A percentile compares a stretch with the other conserved stretches of the same genome.
These are phyloP conservation scores for Apostichopus japonicus DNA, from an alignment of 35 echinoderm and acorn worm species.

Conservation along the genomic window DNA sequence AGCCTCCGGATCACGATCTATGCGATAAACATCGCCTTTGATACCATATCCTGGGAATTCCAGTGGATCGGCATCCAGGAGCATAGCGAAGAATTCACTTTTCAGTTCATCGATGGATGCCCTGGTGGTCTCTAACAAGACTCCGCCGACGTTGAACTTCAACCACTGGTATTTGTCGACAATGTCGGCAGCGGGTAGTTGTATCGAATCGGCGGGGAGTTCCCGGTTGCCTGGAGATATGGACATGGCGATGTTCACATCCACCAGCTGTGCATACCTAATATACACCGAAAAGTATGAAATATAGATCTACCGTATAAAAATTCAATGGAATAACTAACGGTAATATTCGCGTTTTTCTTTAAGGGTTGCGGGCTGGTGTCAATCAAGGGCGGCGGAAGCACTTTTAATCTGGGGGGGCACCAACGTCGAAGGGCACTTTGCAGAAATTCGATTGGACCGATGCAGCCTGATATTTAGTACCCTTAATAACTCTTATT, in stretches of 20 bases:
- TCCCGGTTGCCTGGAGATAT: conserved; percentile 47
- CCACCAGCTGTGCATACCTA: not conserved
- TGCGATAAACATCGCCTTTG: conserved; percentile 63
- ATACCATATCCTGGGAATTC: not conserved
- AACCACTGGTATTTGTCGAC: conserved; percentile 70
- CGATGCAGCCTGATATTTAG: too few species aligned
- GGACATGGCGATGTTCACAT: not conserved
- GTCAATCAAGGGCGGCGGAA: too few species aligned
- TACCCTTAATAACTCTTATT: too few species aligned
- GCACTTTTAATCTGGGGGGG: too few species aligned
- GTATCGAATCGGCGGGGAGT: conserved; percentile 68
- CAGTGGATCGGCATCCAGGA: conserved; percentile 46
- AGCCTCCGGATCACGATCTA: conserved; percentile 77
- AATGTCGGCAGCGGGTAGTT: conserved; percentile 65
- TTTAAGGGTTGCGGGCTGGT: too few species aligned
- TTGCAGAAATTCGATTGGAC: too few species aligned
- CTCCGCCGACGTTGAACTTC: conserved; percentile 82
- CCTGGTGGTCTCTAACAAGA: conserved; percentile 73
- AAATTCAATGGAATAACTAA: too few species aligned
- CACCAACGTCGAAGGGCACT: too few species aligned
- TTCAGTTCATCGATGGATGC: conserved; percentile 59
- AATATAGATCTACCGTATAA: too few species aligned
- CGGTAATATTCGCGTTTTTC: too few species aligned
- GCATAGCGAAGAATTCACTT: conserved; percentile 70
- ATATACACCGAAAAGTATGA: too few species aligned